phyloP scores from a whole-genome alignment of 2,888 invertebrate genomes.

The Zelleria hepariella region DNA sequence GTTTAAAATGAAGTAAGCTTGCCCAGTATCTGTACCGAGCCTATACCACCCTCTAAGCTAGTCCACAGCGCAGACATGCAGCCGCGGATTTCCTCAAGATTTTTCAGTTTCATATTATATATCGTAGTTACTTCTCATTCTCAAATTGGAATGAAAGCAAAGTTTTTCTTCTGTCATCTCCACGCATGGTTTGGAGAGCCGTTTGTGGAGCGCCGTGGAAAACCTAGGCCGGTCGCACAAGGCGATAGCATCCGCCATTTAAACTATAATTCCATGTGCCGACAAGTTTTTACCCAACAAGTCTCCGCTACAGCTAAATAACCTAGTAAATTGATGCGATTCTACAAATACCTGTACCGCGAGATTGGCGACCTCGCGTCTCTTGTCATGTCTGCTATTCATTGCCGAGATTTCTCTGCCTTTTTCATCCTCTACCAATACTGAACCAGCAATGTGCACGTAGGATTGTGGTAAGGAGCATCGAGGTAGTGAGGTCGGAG shows the following conservation, averaged over 20 bases:
- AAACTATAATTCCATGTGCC: slow-evolving; percentile 44
- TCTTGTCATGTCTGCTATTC: slow-evolving; percentile 9
- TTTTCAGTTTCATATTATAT: too few relatives aligned
- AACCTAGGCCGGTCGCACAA: slow-evolving; percentile 43
- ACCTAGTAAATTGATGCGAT: slow-evolving; percentile 56
- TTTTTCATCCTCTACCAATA: fast-evolving
- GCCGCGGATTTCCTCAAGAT: too few relatives aligned
- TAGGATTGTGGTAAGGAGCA: not conserved
- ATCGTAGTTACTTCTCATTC: too few relatives aligned
- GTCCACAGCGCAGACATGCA: too few relatives aligned
- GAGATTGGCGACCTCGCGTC: not conserved
- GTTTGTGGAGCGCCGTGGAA: slow-evolving; percentile 51
- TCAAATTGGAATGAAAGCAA: too few relatives aligned
- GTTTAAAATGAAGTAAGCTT: too few relatives aligned
- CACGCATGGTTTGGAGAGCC: slow-evolving; percentile 12
- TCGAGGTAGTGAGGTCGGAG: slow-evolving; percentile 19
- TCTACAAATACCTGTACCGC: slow-evolving; percentile 40
- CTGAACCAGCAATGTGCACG: slow-evolving; percentile 23
- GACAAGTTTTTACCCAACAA: slow-evolving; percentile 48
- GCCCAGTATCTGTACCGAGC: too few relatives aligned
- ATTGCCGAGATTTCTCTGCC: slow-evolving; percentile 17
- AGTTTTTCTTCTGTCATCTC: not conserved
- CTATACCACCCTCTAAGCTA: too few relatives aligned
- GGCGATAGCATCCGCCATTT: slow-evolving; percentile 53
- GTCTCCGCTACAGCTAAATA: slow-evolving; percentile 37